Evolutionary conservation across 2,113 vertebrate genomes (phyloP).

Genomic region (Hyaena hyaena): DNA sequence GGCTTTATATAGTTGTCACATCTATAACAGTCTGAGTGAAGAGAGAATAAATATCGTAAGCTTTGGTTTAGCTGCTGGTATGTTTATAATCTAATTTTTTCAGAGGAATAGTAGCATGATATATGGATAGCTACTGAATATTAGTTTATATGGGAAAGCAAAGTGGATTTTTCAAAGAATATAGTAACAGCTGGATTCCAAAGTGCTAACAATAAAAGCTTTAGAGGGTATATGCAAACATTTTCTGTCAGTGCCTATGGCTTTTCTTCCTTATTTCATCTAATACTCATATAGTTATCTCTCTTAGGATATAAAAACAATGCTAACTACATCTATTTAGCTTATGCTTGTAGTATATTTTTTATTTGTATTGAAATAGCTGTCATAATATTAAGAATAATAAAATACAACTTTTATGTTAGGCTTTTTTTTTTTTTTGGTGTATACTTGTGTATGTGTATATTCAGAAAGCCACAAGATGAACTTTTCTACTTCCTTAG

Average conservation of each 20-base stretch:
- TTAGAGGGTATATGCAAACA: constrained; percentile 79
- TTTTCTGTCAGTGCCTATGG: constrained; percentile 67
- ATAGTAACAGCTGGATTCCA: constrained; percentile 87
- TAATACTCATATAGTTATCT: constrained; percentile 61
- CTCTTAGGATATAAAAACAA: constrained; percentile 66
- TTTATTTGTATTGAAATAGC: constrained; percentile 64
- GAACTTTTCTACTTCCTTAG: neutral
- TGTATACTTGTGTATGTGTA: neutral
- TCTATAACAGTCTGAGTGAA: constrained; percentile 61
- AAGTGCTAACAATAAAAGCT: constrained; percentile 84
- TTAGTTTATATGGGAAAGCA: constrained; percentile 87
- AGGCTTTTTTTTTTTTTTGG: neutral
- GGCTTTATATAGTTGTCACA: constrained; percentile 49
- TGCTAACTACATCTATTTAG: constrained; percentile 47
- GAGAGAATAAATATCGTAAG: constrained; percentile 84
- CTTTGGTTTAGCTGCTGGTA: constrained; percentile 84
- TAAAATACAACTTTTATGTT: constrained; percentile 37
- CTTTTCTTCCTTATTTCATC: neutral
- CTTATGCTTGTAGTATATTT: neutral
- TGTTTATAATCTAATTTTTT: constrained; percentile 89
- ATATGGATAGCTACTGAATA: constrained; percentile 88
- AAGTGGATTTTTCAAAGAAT: constrained; percentile 88
- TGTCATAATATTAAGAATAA: constrained; percentile 33
- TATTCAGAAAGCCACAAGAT: constrained; percentile 21
- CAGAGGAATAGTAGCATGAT: constrained; percentile 86